Evolutionary conservation across 2,888 invertebrate species (phyloP).

Genomic region (Zygaena filipendulae): DNA sequence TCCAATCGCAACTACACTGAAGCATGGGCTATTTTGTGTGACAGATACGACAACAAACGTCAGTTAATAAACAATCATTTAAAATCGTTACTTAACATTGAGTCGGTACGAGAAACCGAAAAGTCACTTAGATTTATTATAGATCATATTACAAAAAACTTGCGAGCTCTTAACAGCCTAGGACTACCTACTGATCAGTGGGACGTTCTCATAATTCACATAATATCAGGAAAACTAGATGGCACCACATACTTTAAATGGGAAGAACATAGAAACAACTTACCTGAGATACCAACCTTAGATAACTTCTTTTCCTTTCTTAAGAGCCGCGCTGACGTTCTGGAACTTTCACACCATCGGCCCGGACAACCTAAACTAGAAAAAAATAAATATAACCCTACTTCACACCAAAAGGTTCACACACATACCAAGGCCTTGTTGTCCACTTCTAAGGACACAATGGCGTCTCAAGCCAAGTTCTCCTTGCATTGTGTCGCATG

Average conservation of each 20-base stretch:
- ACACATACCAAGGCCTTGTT: too few relatives aligned
- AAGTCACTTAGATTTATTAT: constrained; percentile 6
- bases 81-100: constrained; percentile 1
- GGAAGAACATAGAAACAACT: constrained; percentile 9
- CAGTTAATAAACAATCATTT: constrained; percentile 3
- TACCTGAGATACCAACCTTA: constrained; percentile 5
- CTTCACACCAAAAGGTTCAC: too few relatives aligned
- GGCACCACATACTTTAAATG: constrained; percentile 5
- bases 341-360: too few relatives aligned
- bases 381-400: too few relatives aligned
- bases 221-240: constrained; percentile 8
- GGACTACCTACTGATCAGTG: constrained; percentile 9
- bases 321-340: constrained; percentile 7
- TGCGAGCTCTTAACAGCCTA: constrained; percentile 8
- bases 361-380: too few relatives aligned
- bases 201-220: constrained; percentile 8
- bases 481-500: too few relatives aligned
- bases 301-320: constrained; percentile 8
- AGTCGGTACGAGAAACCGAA: constrained; percentile 3
- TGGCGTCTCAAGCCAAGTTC: neutral
- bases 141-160: constrained; percentile 8
- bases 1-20: neutral
- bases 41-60: constrained; percentile 10
- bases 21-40: constrained; percentile 14
- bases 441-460: too few relatives aligned